A percentile compares a stretch with the other conserved stretches of the same genome.
Evolutionary conservation across 2,888 invertebrate genomes (phyloP).

Genomic region (Blera fallax): DNA sequence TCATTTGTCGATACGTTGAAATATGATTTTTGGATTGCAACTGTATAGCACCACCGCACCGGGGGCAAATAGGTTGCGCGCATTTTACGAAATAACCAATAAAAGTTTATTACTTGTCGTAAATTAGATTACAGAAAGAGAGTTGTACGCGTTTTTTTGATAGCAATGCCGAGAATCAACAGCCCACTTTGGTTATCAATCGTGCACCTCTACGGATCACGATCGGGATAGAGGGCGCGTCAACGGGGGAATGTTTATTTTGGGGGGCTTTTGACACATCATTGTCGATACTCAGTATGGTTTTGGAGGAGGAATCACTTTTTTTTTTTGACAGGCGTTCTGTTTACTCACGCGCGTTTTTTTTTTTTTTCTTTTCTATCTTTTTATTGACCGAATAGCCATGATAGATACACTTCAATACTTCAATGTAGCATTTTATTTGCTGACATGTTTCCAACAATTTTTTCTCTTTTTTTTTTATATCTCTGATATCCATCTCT

Average conservation of each 20-base stretch:
- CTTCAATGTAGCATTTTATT: constrained; percentile 61
- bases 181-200: constrained; percentile 58
- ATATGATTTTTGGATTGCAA: constrained; percentile 54
- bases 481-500: constrained; percentile 54
- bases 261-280: constrained; percentile 38
- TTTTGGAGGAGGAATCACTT: constrained; percentile 53
- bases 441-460: constrained; percentile 63
- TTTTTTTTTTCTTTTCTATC: constrained; percentile 18
- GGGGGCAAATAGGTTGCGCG: constrained; percentile 49
- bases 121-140: constrained; percentile 59
- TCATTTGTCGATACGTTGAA: constrained; percentile 60
- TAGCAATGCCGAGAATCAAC: constrained; percentile 36
- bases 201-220: constrained; percentile 52
- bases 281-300: constrained; percentile 39
- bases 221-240: background rate
- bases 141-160: constrained; percentile 15
- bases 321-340: constrained; percentile 57
- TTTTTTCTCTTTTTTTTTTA: constrained; percentile 9
- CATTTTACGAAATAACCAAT: constrained; percentile 41
- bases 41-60: constrained; percentile 9
- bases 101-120: constrained; percentile 69
- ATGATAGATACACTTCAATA: constrained; percentile 53
- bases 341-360: constrained; percentile 61
- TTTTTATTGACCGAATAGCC: constrained; percentile 49
- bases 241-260: background rate